phyloP scores from a whole-genome alignment of 1,140 invertebrate species.

The Nasonia longicornis region DNA sequence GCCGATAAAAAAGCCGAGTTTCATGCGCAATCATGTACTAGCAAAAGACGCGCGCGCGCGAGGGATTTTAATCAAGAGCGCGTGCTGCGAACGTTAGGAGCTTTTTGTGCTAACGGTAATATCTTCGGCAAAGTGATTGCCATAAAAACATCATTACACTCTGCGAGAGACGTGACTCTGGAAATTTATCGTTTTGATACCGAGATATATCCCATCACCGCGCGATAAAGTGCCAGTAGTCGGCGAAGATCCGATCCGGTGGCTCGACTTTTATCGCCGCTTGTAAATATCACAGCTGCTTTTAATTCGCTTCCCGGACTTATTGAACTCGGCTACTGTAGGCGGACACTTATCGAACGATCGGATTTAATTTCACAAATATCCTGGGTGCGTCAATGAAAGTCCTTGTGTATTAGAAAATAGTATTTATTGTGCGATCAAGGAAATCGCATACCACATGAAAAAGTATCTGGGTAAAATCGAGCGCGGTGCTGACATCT shows the following conservation, averaged over 20 bases:
- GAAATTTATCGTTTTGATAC: conserved; percentile 11
- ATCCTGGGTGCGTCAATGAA: too few species aligned
- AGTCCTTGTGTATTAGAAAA: too few species aligned
- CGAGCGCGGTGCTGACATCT: conserved; percentile 7
- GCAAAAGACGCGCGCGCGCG: too few species aligned
- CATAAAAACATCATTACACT: conserved; percentile 1
- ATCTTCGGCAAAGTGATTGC: not conserved
- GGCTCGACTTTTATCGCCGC: not conserved
- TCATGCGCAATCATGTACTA: too few species aligned
- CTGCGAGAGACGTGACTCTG: not conserved
- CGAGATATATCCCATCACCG: not conserved
- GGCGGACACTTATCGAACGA: too few species aligned
- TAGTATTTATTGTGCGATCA: too few species aligned
- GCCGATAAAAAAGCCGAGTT: too few species aligned
- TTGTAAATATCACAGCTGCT: not conserved
- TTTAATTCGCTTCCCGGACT: not conserved
- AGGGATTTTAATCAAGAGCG: not conserved
- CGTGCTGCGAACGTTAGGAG: not conserved
- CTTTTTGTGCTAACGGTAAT: not conserved
- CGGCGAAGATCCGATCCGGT: not conserved
- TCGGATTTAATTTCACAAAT: too few species aligned
- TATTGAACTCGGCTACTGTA: not conserved
- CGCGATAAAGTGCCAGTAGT: not conserved
- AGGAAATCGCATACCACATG: not conserved
- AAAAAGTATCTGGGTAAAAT: not conserved